A percentile compares a stretch with the other conserved stretches of the same genome.
phyloP scores from a whole-genome alignment of 2,797 vertebrate species.

The Melanotaenia parkinsoni region DNA sequence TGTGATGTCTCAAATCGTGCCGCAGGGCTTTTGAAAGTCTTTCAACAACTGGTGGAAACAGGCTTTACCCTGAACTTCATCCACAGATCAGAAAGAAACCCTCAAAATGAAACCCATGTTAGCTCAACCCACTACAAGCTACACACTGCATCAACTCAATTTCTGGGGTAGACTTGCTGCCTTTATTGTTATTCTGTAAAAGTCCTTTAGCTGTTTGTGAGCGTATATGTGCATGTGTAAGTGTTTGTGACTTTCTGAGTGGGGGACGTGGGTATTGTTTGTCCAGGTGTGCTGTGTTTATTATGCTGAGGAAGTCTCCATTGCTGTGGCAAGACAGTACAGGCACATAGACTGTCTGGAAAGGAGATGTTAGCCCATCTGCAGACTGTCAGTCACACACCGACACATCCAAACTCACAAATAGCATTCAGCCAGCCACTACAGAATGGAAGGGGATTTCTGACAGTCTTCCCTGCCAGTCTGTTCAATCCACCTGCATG shows the following conservation, averaged over 20 bases:
- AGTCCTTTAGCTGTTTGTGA: background rate
- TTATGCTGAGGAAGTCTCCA: slow-evolving; percentile 59
- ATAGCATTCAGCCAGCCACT: slow-evolving; percentile 39
- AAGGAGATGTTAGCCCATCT: slow-evolving; percentile 65
- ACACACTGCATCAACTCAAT: background rate
- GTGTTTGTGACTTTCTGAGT: slow-evolving; percentile 22
- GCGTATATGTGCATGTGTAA: background rate
- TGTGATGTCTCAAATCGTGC: too few species aligned
- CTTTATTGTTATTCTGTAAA: background rate
- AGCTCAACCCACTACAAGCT: background rate
- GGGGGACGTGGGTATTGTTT: slow-evolving; percentile 24
- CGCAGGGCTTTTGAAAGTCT: too few species aligned
- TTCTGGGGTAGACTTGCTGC: background rate
- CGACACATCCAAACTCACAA: slow-evolving; percentile 18
- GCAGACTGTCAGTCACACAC: slow-evolving; percentile 56
- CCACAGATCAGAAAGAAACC: too few species aligned
- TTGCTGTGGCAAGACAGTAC: slow-evolving; percentile 38
- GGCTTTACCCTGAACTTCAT: too few species aligned
- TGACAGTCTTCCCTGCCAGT: slow-evolving; percentile 21
- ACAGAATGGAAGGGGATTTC: slow-evolving; percentile 25
- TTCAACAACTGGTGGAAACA: too few species aligned
- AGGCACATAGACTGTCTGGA: slow-evolving; percentile 49
- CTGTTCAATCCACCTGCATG: slow-evolving; percentile 10
- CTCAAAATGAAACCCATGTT: too few species aligned
- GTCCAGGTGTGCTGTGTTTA: slow-evolving; percentile 51